phyloP scores from a whole-genome alignment of 64 coral and sea anemone genomes.

The Orbicella faveolata region DNA sequence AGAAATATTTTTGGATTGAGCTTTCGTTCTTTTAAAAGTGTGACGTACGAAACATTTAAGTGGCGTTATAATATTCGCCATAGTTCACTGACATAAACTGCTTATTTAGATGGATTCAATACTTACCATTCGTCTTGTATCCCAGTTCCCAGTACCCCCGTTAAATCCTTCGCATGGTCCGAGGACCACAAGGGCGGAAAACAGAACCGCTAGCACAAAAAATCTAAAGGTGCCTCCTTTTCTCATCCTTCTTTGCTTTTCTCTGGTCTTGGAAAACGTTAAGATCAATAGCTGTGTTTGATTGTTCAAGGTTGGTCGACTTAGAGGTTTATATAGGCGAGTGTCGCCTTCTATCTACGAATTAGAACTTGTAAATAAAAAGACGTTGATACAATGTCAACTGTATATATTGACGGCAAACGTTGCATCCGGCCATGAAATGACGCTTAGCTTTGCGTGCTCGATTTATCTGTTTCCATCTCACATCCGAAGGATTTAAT shows the following conservation, averaged over 20 bases:
- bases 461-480: constrained; percentile 11
- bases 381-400: neutral
- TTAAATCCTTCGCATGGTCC: neutral
- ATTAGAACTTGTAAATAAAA: neutral
- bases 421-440: neutral
- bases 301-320: too few species aligned
- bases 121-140: constrained; percentile 2
- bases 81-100: neutral
- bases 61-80: too few species aligned
- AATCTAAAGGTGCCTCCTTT: neutral
- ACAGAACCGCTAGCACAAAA: constrained; percentile 13
- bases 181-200: neutral
- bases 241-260: neutral
- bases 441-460: neutral
- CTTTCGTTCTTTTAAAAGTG: neutral
- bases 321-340: too few species aligned
- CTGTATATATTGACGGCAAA: neutral
- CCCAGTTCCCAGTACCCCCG: constrained; percentile 11
- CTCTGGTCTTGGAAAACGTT: neutral
- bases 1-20: too few species aligned
- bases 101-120: neutral
- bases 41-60: too few species aligned
- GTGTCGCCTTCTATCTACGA: neutral
- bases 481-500: neutral
- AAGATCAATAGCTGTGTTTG: too few species aligned